Evolutionary conservation across 2,888 invertebrate genomes (phyloP).

Genomic region (Amphimallon solstitiale): DNA sequence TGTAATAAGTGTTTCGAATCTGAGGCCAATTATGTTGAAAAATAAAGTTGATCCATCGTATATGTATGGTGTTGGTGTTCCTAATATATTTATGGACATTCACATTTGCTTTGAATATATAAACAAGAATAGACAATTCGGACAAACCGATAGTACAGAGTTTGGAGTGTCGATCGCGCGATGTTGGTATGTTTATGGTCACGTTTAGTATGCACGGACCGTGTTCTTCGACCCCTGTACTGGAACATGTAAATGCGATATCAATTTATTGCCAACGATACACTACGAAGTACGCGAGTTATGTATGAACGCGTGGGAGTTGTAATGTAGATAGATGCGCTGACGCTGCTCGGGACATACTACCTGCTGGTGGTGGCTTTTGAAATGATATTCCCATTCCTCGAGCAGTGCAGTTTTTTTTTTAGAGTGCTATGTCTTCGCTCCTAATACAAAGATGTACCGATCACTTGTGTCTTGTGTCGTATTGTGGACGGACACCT

Average conservation of each 20-base stretch:
- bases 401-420: too few species aligned
- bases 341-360: neutral
- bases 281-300: neutral
- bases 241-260: constrained; percentile 52
- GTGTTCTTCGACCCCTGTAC: constrained; percentile 47
- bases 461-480: too few species aligned
- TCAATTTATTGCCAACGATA: constrained; percentile 50
- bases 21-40: too few species aligned
- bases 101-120: too few species aligned
- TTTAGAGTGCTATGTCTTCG: constrained; percentile 28
- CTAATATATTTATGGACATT: too few species aligned
- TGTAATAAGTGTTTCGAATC: too few species aligned
- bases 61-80: too few species aligned
- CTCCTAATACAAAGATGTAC: neutral
- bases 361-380: constrained; percentile 27
- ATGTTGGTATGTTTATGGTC: constrained; percentile 47
- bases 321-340: neutral
- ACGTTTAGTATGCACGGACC: constrained; percentile 50
- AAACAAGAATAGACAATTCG: neutral
- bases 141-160: constrained; percentile 3
- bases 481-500: too few species aligned
- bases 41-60: too few species aligned
- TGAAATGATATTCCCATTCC: constrained; percentile 39
- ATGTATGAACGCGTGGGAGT: constrained; percentile 22
- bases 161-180: constrained; percentile 26